phyloP scores from a whole-genome alignment of 2,113 vertebrate genomes.

The Siphamia tubifer region DNA sequence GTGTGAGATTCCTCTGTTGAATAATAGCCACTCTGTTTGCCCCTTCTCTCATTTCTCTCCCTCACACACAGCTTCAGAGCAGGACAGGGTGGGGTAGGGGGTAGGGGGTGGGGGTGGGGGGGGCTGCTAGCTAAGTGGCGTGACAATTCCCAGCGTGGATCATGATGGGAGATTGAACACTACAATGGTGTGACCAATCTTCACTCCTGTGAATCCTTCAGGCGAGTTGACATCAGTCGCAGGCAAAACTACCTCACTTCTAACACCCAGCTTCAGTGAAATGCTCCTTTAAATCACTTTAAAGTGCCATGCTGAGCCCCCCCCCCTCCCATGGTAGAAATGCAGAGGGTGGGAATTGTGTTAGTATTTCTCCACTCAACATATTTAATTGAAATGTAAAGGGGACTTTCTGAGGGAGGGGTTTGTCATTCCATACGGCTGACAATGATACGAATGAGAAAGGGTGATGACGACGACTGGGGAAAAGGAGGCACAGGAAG shows the following conservation, averaged over 20 bases:
- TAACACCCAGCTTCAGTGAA: slow-evolving; percentile 3
- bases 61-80: slow-evolving; percentile 1
- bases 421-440: background rate
- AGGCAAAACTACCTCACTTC: slow-evolving; percentile 57
- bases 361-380: background rate
- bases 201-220: slow-evolving; percentile 52
- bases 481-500: slow-evolving; percentile 10
- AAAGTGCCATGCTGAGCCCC: slow-evolving; percentile 14
- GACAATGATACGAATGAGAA: slow-evolving; percentile 36
- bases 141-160: slow-evolving; percentile 71
- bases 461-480: slow-evolving; percentile 18
- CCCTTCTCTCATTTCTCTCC: background rate
- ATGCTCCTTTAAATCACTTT: slow-evolving; percentile 22
- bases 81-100: slow-evolving; percentile 24
- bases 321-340: background rate
- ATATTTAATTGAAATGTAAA: slow-evolving; percentile 42
- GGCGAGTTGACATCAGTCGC: slow-evolving; percentile 57
- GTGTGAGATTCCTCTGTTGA: slow-evolving; percentile 44
- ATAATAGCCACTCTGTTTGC: slow-evolving; percentile 71
- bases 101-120: slow-evolving; percentile 19
- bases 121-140: slow-evolving; percentile 65
- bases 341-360: background rate
- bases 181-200: slow-evolving; percentile 73
- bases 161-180: slow-evolving; percentile 62
- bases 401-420: background rate